These are phyloP conservation scores for Streptopelia turtur DNA, from an alignment of 2,797 vertebrate species.

Conservation along the genomic window DNA sequence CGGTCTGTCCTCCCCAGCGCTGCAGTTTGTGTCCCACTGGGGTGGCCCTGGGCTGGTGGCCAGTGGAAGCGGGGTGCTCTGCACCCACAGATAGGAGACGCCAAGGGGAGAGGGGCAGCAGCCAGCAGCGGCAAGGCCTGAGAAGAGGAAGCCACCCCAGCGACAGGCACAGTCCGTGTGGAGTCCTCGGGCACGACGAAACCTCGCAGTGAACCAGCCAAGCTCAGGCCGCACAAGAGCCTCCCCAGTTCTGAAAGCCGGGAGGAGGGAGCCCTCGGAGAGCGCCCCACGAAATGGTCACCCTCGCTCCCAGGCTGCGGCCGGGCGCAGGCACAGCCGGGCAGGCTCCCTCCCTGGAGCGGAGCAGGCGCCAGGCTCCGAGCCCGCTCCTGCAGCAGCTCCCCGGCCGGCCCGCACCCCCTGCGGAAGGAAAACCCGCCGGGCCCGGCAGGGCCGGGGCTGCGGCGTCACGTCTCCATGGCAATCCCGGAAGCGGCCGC, in stretches of 20 bases:
- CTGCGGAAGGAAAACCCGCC: fast-evolving
- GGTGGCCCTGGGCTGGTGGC: neutral
- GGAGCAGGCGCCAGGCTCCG: neutral
- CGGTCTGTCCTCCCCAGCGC: fast-evolving
- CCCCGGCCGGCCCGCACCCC: neutral
- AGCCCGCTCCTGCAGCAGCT: neutral
- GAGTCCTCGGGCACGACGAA: neutral
- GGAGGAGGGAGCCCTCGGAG: too few species aligned
- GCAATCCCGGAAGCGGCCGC: neutral
- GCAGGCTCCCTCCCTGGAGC: neutral
- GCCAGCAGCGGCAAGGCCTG: neutral
- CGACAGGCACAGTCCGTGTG: neutral
- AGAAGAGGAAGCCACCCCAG: neutral
- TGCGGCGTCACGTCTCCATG: neutral
- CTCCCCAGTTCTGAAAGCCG: too few species aligned
- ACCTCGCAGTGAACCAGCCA: neutral
- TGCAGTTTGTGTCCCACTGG: neutral
- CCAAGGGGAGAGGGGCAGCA: neutral
- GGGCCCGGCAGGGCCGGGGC: too few species aligned
- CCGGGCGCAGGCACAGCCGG: neutral
- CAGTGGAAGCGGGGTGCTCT: neutral
- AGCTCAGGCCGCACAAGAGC: neutral
- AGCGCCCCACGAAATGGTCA: too few species aligned
- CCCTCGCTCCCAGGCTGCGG: neutral
- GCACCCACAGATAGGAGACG: fast-evolving